Evolutionary conservation across 2,797 vertebrate species (phyloP).

Genomic region (Ibycter americanus): DNA sequence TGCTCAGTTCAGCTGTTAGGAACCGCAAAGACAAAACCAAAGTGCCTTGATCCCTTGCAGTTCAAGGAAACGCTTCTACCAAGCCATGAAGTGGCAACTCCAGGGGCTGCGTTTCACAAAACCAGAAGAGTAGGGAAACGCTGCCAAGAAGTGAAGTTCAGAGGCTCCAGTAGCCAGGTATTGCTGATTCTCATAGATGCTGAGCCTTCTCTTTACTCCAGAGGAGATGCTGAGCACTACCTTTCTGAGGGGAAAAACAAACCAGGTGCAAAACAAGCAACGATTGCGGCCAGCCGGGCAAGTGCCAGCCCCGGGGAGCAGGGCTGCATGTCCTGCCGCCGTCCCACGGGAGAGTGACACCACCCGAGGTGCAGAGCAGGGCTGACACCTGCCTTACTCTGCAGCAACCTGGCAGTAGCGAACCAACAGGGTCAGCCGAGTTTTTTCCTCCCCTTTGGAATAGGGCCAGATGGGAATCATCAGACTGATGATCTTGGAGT

Average conservation of each 20-base stretch:
- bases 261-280: neutral
- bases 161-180: neutral
- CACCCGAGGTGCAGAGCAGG: neutral
- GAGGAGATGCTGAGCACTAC: neutral
- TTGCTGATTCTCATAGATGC: neutral
- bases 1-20: neutral
- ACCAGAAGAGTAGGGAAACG: neutral
- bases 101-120: neutral
- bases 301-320: neutral
- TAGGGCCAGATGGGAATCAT: neutral
- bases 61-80: neutral
- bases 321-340: neutral
- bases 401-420: neutral
- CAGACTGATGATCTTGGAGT: neutral
- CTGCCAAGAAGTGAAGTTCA: neutral
- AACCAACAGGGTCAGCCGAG: neutral
- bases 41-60: neutral
- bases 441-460: neutral
- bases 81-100: accelerated
- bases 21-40: neutral
- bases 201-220: neutral
- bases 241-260: neutral
- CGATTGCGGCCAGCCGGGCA: neutral
- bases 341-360: neutral
- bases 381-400: neutral